Percentiles rank a stretch among this genome's conserved stretches.
Evolutionary conservation across 2,797 vertebrate genomes (phyloP).

Genomic region (Mormyrops boulengeri): DNA sequence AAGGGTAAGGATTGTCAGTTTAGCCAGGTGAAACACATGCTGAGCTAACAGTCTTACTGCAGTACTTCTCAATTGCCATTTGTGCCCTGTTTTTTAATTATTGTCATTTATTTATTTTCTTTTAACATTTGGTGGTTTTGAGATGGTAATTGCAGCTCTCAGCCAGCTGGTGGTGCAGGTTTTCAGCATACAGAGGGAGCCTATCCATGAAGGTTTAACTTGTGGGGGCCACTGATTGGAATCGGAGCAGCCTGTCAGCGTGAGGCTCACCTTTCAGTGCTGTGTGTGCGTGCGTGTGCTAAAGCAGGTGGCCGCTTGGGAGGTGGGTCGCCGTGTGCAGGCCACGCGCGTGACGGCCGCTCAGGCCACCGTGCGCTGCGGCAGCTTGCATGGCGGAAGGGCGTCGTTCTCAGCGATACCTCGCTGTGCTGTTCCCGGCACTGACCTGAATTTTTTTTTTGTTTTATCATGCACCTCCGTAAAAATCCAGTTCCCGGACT

Average conservation of each 20-base stretch:
- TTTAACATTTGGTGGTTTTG: neutral
- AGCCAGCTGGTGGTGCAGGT: neutral
- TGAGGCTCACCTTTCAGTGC: neutral
- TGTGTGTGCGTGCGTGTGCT: neutral
- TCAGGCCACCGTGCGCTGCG: neutral
- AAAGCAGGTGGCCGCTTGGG: neutral
- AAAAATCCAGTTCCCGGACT: neutral
- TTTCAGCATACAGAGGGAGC: neutral
- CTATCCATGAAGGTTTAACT: neutral
- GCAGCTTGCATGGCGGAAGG: neutral
- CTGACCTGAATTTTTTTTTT: neutral
- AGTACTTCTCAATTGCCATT: neutral
- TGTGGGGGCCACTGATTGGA: neutral
- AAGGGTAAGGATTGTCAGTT: neutral
- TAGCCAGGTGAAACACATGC: neutral
- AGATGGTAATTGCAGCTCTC: neutral
- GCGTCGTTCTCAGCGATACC: neutral
- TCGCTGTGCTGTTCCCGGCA: neutral
- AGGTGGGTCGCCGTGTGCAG: neutral
- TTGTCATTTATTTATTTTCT: neutral
- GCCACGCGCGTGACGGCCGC: neutral
- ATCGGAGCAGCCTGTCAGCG: neutral
- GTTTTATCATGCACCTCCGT: neutral
- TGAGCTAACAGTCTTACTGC: neutral
- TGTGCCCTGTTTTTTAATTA: neutral